Evolutionary conservation across 2,113 vertebrate genomes (phyloP).

Genomic region (Ailurus styani): DNA sequence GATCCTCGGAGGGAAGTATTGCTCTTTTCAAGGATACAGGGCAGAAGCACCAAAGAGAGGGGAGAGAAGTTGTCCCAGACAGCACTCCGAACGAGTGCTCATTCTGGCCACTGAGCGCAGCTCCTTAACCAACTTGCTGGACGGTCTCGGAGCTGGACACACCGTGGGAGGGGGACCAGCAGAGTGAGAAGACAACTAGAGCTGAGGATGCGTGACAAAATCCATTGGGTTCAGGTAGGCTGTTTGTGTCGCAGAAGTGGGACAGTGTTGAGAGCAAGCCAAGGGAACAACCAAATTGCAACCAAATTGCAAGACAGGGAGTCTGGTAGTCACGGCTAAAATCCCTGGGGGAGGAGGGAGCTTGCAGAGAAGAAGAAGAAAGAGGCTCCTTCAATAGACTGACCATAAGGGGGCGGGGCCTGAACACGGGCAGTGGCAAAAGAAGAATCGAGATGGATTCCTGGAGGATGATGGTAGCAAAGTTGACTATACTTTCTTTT

Average conservation of each 20-base stretch:
- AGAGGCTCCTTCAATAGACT: neutral
- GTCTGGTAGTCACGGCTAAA: neutral
- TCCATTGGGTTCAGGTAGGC: neutral
- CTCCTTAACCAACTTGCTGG: neutral
- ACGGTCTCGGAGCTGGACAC: rapidly evolving
- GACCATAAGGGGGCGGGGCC: neutral
- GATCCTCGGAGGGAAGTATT: neutral
- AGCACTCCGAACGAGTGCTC: neutral
- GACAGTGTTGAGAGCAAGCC: neutral
- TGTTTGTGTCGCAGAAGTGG: neutral
- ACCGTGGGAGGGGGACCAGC: neutral
- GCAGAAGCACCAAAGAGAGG: neutral
- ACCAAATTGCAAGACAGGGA: neutral
- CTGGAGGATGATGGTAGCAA: neutral
- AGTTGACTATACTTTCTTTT: neutral
- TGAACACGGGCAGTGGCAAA: neutral
- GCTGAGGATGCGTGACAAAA: neutral
- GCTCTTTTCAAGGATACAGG: neutral
- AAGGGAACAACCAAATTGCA: neutral
- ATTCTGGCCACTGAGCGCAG: neutral
- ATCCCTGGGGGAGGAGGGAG: rapidly evolving
- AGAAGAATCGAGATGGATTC: neutral
- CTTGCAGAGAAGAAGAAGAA: rapidly evolving
- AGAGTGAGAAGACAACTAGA: neutral
- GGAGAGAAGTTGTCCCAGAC: neutral